Base-by-base conservation (phyloP, 1,140 invertebrate species). In the Formica selysi region DNA sequence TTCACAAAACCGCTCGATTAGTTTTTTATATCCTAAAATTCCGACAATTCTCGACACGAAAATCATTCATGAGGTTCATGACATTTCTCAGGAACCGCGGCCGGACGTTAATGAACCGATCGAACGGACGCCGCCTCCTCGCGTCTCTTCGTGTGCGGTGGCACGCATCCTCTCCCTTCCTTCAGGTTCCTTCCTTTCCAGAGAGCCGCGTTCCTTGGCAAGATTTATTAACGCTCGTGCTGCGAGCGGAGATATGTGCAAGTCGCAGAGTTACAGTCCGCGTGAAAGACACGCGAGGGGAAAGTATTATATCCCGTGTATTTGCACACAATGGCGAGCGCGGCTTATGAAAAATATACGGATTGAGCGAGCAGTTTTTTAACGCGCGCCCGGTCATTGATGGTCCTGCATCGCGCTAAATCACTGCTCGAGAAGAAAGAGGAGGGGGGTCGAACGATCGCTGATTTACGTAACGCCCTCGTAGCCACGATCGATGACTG, bases 71-170 rank as follows among this genome's bases (percentile, higher is more conserved):
- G 10, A 11, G 10, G 62, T 85, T 48, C 29, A 54, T 78, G 11
- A 44, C 19, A 7, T 41, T 11, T 57, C 68, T 16, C 48, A 19
- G 65, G 41, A 86, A 65, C 51, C 70, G 54, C 86, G 74, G 22
- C 10, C 38, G 71, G 67, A 86, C 86, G 59, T 86, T 87, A 87
- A 87, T 80, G 84, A 87, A 87, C 86, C 84, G 83, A 87, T 87
- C 64, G 76, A 80, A 65, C 59, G n/a, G 44, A 80, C 86, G 54
- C 67, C 68, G 67, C 65, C n/a, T 73, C 44, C 57, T 73, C 41
- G 83, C 74, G 67, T 59, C 83, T 65, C 57, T 62, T 79, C 67
- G 65, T 73, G 84, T 86, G 84, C 38, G 76, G 76, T 62, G 84
- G 76, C 76, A 48, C 62, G 54, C n/a, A 38, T 71, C 38, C 41